These are phyloP conservation scores for Varanus salvator DNA, from an alignment of 2,113 vertebrate genomes.

Conservation along the genomic window DNA sequence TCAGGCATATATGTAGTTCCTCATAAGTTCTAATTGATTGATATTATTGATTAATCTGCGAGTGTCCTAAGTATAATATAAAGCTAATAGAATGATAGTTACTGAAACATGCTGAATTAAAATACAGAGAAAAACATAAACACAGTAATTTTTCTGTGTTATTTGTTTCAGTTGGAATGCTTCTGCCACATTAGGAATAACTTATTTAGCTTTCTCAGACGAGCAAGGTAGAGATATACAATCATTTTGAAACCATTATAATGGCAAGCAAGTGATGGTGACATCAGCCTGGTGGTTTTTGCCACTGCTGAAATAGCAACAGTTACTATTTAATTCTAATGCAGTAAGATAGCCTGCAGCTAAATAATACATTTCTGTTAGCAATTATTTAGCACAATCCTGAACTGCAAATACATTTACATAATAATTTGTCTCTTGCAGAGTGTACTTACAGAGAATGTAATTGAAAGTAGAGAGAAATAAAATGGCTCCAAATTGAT, in stretches of 20 bases:
- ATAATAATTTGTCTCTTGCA: slow-evolving; percentile 36
- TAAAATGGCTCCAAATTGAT: slow-evolving; percentile 30
- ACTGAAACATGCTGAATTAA: slow-evolving; percentile 25
- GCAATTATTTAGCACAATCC: slow-evolving; percentile 70
- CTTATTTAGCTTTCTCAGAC: slow-evolving; percentile 44
- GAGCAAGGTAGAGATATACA: neutral
- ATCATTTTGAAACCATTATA: slow-evolving; percentile 1
- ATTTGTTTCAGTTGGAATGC: slow-evolving; percentile 20
- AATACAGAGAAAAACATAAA: slow-evolving; percentile 3
- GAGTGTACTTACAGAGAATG: slow-evolving; percentile 35
- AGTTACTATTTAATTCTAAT: slow-evolving; percentile 60
- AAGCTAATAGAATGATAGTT: neutral
- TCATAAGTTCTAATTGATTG: neutral
- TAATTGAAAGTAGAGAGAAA: slow-evolving; percentile 46
- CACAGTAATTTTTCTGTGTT: neutral
- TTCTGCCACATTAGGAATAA: slow-evolving; percentile 49
- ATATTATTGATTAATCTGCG: neutral
- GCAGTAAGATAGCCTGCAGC: slow-evolving; percentile 31
- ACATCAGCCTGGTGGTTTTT: slow-evolving; percentile 44
- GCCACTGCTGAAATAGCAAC: slow-evolving; percentile 32
- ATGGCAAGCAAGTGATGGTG: slow-evolving; percentile 51
- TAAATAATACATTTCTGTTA: slow-evolving; percentile 73
- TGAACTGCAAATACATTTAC: slow-evolving; percentile 66
- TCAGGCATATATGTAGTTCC: neutral
- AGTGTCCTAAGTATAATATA: slow-evolving; percentile 1